Conservation (phyloP, 2,797 vertebrate genomes). For the Cuniculus paca region DNA sequence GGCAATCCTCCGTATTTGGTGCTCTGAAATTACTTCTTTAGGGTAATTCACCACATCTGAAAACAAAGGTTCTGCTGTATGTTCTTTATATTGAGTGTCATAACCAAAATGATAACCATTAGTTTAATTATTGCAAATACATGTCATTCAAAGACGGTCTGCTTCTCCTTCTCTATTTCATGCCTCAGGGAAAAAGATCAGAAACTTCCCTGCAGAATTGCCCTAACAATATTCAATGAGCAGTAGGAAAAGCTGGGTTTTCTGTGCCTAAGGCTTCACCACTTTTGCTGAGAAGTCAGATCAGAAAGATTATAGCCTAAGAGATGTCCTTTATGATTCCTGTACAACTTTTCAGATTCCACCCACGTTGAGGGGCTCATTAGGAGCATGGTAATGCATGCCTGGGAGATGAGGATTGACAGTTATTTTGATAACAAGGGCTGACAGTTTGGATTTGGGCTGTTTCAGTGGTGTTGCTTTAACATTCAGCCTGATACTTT, state of each 20-base stretch:
- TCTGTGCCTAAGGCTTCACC: neutral
- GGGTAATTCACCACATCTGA: conserved; percentile 18
- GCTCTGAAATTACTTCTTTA: conserved; percentile 17
- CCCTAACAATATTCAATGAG: conserved; percentile 32
- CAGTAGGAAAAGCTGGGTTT: conserved; percentile 31
- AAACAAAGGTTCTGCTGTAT: neutral
- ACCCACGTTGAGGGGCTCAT: neutral
- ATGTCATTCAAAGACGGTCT: neutral
- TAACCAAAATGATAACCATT: neutral
- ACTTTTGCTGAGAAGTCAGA: conserved; percentile 43
- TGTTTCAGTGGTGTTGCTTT: conserved; percentile 25
- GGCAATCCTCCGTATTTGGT: neutral
- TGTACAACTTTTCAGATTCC: conserved; percentile 49
- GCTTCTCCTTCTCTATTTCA: neutral
- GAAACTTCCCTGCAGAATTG: neutral
- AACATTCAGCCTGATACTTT: neutral
- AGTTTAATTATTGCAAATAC: conserved; percentile 37
- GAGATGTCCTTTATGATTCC: conserved; percentile 28
- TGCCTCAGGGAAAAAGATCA: conserved; percentile 57
- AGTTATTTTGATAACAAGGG: conserved; percentile 57
- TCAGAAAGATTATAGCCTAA: conserved; percentile 49
- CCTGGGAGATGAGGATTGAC: conserved; percentile 35
- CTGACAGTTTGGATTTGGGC: conserved; percentile 41
- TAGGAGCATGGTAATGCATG: neutral
- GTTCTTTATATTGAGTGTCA: conserved; percentile 27